Base-by-base conservation (phyloP, 2,113 vertebrate genomes). In the Bubalus kerabau region DNA sequence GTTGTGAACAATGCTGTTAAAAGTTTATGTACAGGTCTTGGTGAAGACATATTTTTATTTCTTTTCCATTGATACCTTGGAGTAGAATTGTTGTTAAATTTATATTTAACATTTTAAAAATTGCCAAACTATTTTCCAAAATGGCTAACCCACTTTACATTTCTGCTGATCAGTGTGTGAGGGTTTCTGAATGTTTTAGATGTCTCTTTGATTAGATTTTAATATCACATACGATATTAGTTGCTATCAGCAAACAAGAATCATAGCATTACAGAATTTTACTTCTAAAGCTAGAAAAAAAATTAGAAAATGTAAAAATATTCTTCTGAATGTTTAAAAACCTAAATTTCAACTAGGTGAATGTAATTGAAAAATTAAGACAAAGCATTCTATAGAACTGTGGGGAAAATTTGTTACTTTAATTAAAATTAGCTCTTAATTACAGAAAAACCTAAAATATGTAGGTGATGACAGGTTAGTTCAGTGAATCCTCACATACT, bases 81-180 rank as follows among this genome's bases (percentile, higher is more conserved):
- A 88, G 21, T 89, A 30, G 57, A 93, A 74, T 95, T 85, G 54
- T 59, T 97, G 15, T 62, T 91, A 90, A 76, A 93, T 74, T 81
- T 93, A 60, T 90, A 48, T 57, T 48, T 76, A 87, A 57, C 8
- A 15, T 94, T 95, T 94, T 90, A 90, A 83, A 95, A 92, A 87
- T 46, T 76, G 28, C 32, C 46, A 71, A 56, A 71, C 46, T 94
- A 8, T 84, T 96, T 95, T 95, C 24, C 12, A 59, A 56, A 76
- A 48, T 52, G 32, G 4, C 76, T 92, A 21, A 46, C 87, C 13
- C 9, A 36, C 48, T 87, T 81, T 54, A 56, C 1, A 24, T 93
- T 95, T 89, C 21, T 60, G 3, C 28, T 60, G 74, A 48, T 40
- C 32, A 76, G 0, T 92, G 5, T 89, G 52, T 91, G 26, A 83